These are phyloP conservation scores for Gonatopus flavifemur DNA, from an alignment of 1,140 invertebrate species.

Conservation along the genomic window DNA sequence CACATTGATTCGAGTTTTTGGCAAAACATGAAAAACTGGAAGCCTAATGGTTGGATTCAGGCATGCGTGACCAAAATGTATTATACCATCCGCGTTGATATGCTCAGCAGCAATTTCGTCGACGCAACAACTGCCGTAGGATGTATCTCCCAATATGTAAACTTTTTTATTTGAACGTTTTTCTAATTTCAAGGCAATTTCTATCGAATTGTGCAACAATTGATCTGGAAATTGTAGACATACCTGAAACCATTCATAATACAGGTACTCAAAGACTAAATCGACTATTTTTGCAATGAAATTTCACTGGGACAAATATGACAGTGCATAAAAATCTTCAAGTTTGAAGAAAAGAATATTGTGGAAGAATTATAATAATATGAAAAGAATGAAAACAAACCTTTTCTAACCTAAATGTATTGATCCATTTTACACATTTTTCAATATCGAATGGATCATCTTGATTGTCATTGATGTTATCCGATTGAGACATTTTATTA, in stretches of 20 bases:
- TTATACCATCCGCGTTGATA: constrained; percentile 77
- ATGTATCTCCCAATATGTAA: constrained; percentile 89
- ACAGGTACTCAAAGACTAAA: constrained; percentile 2
- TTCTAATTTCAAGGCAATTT: constrained; percentile 69
- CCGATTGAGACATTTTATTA: too few relatives aligned
- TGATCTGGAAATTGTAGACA: constrained; percentile 91
- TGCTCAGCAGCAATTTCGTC: constrained; percentile 91
- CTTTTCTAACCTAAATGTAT: constrained; percentile 64
- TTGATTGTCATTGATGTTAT: too few relatives aligned
- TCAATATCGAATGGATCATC: constrained; percentile 55
- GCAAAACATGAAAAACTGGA: constrained; percentile 74
- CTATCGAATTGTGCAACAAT: constrained; percentile 70
- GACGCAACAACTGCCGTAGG: constrained; percentile 93
- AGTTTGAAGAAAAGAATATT: constrained; percentile 21
- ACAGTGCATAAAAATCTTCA: background rate
- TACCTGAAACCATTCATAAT: constrained; percentile 62
- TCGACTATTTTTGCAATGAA: background rate
- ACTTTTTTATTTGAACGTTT: constrained; percentile 62
- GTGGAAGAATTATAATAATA: constrained; percentile 5
- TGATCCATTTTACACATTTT: constrained; percentile 69
- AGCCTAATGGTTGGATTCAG: constrained; percentile 70
- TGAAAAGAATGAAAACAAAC: constrained; percentile 53
- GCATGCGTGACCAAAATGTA: constrained; percentile 91
- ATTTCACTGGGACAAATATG: constrained; percentile 3
- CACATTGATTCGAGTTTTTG: constrained; percentile 62